A percentile compares a stretch with the other conserved stretches of the same genome.
Conservation (phyloP, 2,888 invertebrate genomes). For the Eupithecia tripunctaria region DNA sequence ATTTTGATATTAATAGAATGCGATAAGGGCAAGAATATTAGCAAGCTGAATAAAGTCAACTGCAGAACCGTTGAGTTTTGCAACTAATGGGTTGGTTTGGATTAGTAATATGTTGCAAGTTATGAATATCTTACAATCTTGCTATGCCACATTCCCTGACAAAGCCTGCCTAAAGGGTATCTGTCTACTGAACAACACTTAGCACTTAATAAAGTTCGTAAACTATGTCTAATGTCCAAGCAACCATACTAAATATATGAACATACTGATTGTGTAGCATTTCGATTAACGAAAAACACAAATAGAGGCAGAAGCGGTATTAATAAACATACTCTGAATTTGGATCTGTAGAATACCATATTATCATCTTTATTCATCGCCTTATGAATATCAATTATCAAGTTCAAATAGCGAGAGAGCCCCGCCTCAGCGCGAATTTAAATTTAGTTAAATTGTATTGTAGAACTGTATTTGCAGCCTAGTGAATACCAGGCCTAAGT, state of each 20-base stretch:
- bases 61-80: constrained; percentile 67
- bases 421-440: neutral
- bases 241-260: neutral
- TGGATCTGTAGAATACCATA: neutral
- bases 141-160: constrained; percentile 73
- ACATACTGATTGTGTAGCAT: neutral
- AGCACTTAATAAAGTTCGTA: neutral
- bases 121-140: constrained; percentile 77
- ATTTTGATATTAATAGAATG: neutral
- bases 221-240: neutral
- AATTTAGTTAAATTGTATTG: neutral
- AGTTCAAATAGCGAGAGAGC: neutral
- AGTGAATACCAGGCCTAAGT: constrained; percentile 51
- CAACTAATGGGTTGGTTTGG: constrained; percentile 59
- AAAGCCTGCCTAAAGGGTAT: constrained; percentile 61
- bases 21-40: constrained; percentile 20
- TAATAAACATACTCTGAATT: neutral
- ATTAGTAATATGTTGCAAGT: constrained; percentile 69
- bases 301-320: neutral
- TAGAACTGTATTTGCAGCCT: neutral
- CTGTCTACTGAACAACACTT: constrained; percentile 11
- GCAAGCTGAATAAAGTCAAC: constrained; percentile 54
- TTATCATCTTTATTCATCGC: constrained; percentile 1
- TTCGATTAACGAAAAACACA: neutral
- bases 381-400: constrained; percentile 3